These are phyloP conservation scores for Apteryx owenii DNA, from an alignment of 2,113 vertebrate genomes.

Conservation along the genomic window DNA sequence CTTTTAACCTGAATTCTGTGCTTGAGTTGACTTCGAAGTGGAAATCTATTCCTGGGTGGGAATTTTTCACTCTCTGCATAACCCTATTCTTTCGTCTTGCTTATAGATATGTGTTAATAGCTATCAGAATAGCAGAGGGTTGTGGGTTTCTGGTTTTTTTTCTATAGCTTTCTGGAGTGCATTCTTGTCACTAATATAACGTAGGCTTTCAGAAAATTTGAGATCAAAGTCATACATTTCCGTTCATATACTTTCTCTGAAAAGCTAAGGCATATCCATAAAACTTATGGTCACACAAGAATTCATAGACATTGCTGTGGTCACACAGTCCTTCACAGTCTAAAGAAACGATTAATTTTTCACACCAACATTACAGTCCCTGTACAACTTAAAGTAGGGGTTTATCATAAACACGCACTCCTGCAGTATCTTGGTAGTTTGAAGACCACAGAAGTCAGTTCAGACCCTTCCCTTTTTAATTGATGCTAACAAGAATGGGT, in stretches of 20 bases:
- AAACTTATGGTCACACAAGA: not conserved
- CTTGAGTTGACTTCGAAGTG: not conserved
- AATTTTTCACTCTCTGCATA: not conserved
- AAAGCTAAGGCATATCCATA: not conserved
- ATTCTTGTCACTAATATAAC: not conserved
- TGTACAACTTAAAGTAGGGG: not conserved
- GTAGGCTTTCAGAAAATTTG: not conserved
- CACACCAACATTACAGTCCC: not conserved
- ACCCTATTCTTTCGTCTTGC: not conserved
- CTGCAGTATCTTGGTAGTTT: not conserved
- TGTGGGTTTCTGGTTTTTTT: too few species aligned
- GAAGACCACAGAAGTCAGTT: not conserved
- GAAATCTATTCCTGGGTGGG: not conserved
- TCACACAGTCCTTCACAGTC: fast-evolving
- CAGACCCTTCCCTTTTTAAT: not conserved
- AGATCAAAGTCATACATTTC: not conserved
- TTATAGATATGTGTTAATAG: not conserved
- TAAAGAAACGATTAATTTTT: not conserved
- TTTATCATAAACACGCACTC: not conserved
- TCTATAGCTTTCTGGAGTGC: not conserved
- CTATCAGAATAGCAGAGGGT: not conserved
- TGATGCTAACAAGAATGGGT: not conserved
- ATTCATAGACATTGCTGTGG: not conserved
- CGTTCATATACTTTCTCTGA: not conserved
- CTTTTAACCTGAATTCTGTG: not conserved